Conservation (phyloP, 2,797 vertebrate species). For the Pyrocephalus nanus region DNA sequence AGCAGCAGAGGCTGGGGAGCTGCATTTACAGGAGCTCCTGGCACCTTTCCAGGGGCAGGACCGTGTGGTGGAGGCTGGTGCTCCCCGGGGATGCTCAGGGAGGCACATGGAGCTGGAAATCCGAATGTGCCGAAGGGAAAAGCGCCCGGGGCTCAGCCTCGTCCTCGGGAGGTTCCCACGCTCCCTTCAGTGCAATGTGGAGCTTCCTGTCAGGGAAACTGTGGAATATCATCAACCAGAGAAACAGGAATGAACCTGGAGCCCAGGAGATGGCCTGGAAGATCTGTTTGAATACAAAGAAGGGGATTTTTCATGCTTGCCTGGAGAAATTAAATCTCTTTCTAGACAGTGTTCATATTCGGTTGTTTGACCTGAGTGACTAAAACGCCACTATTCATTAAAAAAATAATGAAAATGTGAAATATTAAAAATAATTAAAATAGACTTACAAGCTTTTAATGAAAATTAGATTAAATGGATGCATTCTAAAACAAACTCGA, state of each 20-base stretch:
- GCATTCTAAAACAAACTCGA: neutral
- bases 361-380: neutral
- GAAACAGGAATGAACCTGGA: neutral
- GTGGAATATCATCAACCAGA: neutral
- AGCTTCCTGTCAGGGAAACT: neutral
- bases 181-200: neutral
- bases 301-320: neutral
- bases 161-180: neutral
- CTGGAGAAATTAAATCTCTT: neutral
- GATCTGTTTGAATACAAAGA: neutral
- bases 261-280: neutral
- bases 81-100: neutral
- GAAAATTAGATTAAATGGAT: constrained; percentile 28
- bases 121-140: neutral
- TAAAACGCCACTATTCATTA: neutral
- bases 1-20: neutral
- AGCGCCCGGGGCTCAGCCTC: neutral
- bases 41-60: neutral
- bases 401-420: neutral
- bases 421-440: constrained; percentile 47
- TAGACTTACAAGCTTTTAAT: constrained; percentile 15
- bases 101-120: neutral
- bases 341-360: neutral
- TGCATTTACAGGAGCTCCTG: neutral
- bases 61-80: neutral